A percentile compares a stretch with the other conserved stretches of the same genome.
Conservation (phyloP, 2,797 vertebrate species). For the Chiroxiphia lanceolata region DNA sequence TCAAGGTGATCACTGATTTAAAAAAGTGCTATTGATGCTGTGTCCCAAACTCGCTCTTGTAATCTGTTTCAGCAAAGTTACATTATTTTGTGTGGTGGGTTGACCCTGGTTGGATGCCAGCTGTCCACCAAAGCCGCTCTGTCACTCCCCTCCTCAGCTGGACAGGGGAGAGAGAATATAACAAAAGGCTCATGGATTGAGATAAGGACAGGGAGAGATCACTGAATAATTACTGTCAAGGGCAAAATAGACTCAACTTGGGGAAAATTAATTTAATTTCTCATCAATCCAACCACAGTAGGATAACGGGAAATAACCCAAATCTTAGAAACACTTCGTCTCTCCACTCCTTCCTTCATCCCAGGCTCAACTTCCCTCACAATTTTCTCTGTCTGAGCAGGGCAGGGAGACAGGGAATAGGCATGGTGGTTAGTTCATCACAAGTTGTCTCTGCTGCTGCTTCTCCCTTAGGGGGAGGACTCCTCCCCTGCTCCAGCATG, state of each 20-base stretch:
- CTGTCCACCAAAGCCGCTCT: not conserved
- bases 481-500: not conserved
- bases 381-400: not conserved
- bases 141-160: not conserved
- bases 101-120: not conserved
- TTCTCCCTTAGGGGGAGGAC: not conserved
- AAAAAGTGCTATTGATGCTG: not conserved
- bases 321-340: not conserved
- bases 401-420: not conserved
- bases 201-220: not conserved
- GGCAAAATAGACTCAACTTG: not conserved
- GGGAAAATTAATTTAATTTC: not conserved
- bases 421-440: not conserved
- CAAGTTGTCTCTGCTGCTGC: not conserved
- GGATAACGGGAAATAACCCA: not conserved
- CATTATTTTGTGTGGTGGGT: not conserved
- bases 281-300: not conserved
- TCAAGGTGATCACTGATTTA: not conserved
- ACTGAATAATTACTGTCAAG: not conserved
- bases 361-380: not conserved
- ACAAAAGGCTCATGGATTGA: not conserved
- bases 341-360: not conserved
- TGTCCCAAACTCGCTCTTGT: not conserved
- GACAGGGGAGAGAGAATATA: not conserved
- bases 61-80: not conserved